phyloP scores from a whole-genome alignment of 2,888 invertebrate genomes.

The Drosophila ezoana region DNA sequence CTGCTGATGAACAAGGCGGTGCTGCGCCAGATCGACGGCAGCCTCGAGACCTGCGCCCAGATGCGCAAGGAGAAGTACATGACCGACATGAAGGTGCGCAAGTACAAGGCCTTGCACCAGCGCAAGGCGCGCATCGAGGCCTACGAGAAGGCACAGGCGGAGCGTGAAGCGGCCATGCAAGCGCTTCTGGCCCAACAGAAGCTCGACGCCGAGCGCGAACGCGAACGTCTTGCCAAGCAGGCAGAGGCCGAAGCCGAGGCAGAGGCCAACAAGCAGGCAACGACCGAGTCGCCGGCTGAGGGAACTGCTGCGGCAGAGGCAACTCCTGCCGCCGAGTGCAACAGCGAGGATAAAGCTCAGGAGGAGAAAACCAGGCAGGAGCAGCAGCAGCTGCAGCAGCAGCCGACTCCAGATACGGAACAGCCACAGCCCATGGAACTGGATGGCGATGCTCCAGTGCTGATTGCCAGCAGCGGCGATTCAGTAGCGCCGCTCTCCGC shows the following conservation, averaged over 20 bases:
- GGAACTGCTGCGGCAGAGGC: background rate
- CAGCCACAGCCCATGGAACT: constrained; percentile 75
- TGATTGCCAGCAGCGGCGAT: constrained; percentile 15
- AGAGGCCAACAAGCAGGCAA: constrained; percentile 54
- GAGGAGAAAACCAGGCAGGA: constrained; percentile 19
- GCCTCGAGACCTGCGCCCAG: constrained; percentile 94
- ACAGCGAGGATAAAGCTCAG: constrained; percentile 27
- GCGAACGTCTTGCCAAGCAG: constrained; percentile 68
- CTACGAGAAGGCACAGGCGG: constrained; percentile 87
- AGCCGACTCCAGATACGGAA: constrained; percentile 11
- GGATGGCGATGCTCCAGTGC: constrained; percentile 55
- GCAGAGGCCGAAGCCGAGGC: constrained; percentile 69
- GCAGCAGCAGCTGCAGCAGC: constrained; percentile 30
- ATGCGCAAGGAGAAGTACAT: constrained; percentile 96
- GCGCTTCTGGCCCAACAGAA: constrained; percentile 81
- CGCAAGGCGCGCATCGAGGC: constrained; percentile 91
- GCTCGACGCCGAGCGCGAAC: constrained; percentile 84
- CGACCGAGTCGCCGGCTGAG: constrained; percentile 10
- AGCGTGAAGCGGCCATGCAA: constrained; percentile 83
- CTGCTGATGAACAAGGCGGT: constrained; percentile 96
- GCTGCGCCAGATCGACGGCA: constrained; percentile 94
- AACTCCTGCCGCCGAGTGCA: constrained; percentile 1
- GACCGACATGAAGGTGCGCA: constrained; percentile 96
- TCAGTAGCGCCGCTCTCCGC: background rate
- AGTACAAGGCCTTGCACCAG: constrained; percentile 90